Conservation (phyloP, 2,113 vertebrate genomes). For the Turnix velox region DNA sequence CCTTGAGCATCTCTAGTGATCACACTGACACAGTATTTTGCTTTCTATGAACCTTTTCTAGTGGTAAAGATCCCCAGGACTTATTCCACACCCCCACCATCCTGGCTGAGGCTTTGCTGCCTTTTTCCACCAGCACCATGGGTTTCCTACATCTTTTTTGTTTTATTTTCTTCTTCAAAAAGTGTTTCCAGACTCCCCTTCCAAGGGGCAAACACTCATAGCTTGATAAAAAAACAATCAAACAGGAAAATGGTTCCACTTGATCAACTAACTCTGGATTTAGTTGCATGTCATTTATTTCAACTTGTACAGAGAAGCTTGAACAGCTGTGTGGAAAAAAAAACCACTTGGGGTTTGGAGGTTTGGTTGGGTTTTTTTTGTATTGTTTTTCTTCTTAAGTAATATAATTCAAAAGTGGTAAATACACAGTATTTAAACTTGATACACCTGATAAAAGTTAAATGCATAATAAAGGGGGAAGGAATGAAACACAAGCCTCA, state of each 20-base stretch:
- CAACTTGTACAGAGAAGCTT: constrained; percentile 72
- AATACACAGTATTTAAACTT: constrained; percentile 81
- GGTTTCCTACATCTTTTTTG: background rate
- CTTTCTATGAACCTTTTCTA: background rate
- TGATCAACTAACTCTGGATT: background rate
- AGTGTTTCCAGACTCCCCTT: background rate
- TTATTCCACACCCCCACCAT: background rate
- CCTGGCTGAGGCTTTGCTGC: background rate
- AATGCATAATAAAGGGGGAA: constrained; percentile 75
- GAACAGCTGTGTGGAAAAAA: constrained; percentile 69
- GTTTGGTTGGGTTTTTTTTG: background rate
- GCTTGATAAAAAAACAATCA: background rate
- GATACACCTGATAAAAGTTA: constrained; percentile 77
- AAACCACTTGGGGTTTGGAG: constrained; percentile 46
- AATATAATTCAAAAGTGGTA: constrained; percentile 75
- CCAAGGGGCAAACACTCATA: background rate
- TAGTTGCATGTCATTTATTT: constrained; percentile 73
- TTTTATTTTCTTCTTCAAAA: background rate
- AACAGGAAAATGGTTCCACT: background rate
- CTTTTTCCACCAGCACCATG: background rate
- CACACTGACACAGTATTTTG: background rate
- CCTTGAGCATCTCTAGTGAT: background rate
- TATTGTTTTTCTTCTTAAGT: constrained; percentile 46
- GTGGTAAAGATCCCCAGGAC: background rate
- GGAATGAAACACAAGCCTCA: constrained; percentile 64